Percentiles rank a stretch among this genome's conserved stretches.
phyloP scores from a whole-genome alignment of 2,113 vertebrate genomes.

The Sceloporus undulatus region DNA sequence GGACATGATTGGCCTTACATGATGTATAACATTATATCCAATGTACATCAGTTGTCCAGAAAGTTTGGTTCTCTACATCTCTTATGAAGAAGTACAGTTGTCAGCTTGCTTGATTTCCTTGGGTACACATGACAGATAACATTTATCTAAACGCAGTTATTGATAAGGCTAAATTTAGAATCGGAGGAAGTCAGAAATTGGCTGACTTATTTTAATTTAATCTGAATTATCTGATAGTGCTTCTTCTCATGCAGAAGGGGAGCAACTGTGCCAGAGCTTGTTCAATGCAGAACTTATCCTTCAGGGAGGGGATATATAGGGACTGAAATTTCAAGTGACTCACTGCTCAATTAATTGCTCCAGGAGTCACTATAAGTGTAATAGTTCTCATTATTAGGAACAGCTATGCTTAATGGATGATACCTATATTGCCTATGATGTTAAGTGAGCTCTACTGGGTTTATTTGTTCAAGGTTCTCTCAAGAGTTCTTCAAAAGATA shows the following conservation, averaged over 20 bases:
- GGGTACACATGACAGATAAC: background rate
- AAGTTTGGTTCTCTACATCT: background rate
- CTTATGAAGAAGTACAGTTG: background rate
- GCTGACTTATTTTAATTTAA: background rate
- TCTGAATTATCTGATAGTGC: too few species aligned
- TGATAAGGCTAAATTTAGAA: background rate
- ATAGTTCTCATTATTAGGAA: too few species aligned
- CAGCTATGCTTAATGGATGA: too few species aligned
- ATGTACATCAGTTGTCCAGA: background rate
- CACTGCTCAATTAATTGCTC: too few species aligned
- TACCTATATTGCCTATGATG: too few species aligned
- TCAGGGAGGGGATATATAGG: too few species aligned
- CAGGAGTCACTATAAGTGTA: too few species aligned
- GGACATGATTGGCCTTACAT: background rate
- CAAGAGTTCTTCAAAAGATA: background rate
- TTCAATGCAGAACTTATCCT: too few species aligned
- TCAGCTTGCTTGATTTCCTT: background rate
- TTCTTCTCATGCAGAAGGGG: too few species aligned
- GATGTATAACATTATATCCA: background rate
- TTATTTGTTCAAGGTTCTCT: background rate
- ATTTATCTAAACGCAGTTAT: background rate
- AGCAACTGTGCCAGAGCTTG: too few species aligned
- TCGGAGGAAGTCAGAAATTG: background rate
- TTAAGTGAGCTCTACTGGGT: background rate
- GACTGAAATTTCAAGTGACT: too few species aligned